Percentiles rank a stretch among this genome's conserved stretches.
phyloP scores from a whole-genome alignment of 2,797 vertebrate genomes.

The Syndactyla subalaris region DNA sequence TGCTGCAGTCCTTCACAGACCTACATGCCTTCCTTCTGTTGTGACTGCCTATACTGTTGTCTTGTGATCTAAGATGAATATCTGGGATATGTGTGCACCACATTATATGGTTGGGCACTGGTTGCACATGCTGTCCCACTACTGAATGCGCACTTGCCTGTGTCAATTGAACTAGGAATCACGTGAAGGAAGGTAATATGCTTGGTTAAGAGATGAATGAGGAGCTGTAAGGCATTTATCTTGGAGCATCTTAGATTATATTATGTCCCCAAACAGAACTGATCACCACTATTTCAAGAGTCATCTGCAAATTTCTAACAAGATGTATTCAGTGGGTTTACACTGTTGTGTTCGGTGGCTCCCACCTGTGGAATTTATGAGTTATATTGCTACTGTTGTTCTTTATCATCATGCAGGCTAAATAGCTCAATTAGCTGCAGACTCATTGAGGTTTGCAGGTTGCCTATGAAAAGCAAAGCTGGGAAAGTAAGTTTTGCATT shows the following conservation, averaged over 20 bases:
- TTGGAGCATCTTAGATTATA: not conserved
- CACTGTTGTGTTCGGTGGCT: not conserved
- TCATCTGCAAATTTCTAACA: not conserved
- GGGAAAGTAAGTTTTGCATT: not conserved
- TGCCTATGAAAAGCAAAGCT: not conserved
- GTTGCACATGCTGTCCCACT: not conserved
- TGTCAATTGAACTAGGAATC: rapidly evolving
- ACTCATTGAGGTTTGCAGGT: not conserved
- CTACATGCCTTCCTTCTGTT: not conserved
- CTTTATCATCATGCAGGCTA: not conserved
- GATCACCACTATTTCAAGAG: not conserved
- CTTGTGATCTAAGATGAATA: not conserved
- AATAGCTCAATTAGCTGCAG: not conserved
- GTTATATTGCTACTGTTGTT: not conserved
- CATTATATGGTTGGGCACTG: not conserved
- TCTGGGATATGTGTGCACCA: not conserved
- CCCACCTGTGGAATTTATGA: not conserved
- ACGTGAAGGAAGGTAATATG: not conserved
- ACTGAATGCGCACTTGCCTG: not conserved
- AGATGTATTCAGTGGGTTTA: not conserved
- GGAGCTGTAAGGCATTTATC: not conserved
- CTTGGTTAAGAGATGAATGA: not conserved
- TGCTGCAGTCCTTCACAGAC: not conserved
- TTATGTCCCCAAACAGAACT: not conserved
- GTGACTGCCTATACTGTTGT: not conserved